phyloP scores from a whole-genome alignment of 2,797 vertebrate genomes.

The Pygocentrus nattereri region DNA sequence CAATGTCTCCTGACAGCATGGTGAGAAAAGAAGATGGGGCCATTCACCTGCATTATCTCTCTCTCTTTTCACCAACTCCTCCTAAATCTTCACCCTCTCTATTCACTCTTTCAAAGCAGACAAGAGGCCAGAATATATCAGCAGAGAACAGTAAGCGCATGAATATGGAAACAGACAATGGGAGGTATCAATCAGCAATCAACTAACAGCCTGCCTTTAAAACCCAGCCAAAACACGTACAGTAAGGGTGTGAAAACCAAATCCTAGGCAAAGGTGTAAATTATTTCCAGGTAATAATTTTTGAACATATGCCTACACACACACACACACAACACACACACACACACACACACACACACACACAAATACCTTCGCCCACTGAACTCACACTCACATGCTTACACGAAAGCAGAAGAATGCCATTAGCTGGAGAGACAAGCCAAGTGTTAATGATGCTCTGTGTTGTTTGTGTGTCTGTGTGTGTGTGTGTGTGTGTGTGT shows the following conservation, averaged over 20 bases:
- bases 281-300: constrained; percentile 14
- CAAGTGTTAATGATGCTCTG: constrained; percentile 73
- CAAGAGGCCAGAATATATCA: constrained; percentile 43
- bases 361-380: not conserved
- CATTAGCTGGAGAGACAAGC: constrained; percentile 72
- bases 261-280: constrained; percentile 4
- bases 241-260: constrained; percentile 23
- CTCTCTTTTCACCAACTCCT: constrained; percentile 12
- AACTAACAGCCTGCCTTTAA: constrained; percentile 1
- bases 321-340: constrained; percentile 16
- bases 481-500: constrained; percentile 10
- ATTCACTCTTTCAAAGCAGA: constrained; percentile 18
- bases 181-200: constrained; percentile 37
- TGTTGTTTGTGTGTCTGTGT: constrained; percentile 57
- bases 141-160: constrained; percentile 23
- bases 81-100: constrained; percentile 24
- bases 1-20: constrained; percentile 33
- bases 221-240: constrained; percentile 19
- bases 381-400: not conserved
- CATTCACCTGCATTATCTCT: constrained; percentile 30
- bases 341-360: constrained; percentile 13
- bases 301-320: not conserved
- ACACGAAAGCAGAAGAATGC: constrained; percentile 67
- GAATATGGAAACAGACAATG: constrained; percentile 46
- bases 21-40: constrained; percentile 37